These are phyloP conservation scores for Chelon auratus DNA, from an alignment of 2,797 vertebrate species.

Conservation along the genomic window DNA sequence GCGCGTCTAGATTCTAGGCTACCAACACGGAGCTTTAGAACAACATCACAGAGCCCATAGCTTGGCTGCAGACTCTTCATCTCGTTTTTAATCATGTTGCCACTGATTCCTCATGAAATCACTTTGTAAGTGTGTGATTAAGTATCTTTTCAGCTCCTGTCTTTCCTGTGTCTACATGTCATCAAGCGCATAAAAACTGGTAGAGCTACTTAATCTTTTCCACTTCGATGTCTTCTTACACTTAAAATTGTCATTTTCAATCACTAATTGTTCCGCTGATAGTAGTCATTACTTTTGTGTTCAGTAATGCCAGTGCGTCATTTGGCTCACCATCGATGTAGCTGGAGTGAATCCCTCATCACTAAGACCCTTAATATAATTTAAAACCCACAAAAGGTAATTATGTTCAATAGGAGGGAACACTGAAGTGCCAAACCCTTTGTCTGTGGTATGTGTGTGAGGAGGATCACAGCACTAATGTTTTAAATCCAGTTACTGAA, in stretches of 20 bases:
- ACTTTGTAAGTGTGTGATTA: neutral
- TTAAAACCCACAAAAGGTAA: constrained; percentile 48
- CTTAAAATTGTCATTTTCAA: neutral
- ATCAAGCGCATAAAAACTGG: neutral
- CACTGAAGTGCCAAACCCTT: constrained; percentile 33
- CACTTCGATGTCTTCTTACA: constrained; percentile 10
- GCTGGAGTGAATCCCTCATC: constrained; percentile 46
- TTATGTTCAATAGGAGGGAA: constrained; percentile 46
- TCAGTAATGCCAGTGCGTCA: constrained; percentile 24
- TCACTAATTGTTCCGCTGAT: neutral
- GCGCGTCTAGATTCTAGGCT: too few relatives aligned
- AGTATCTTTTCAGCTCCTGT: neutral
- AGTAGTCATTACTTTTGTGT: constrained; percentile 2
- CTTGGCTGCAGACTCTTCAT: neutral
- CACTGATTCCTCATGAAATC: neutral
- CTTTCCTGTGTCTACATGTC: neutral
- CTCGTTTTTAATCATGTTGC: neutral
- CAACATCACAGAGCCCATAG: neutral
- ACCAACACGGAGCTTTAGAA: too few relatives aligned
- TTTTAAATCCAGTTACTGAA: constrained; percentile 56
- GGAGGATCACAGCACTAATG: constrained; percentile 33
- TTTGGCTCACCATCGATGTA: constrained; percentile 26
- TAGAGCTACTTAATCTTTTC: neutral
- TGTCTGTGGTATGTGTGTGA: constrained; percentile 26
- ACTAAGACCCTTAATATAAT: constrained; percentile 41